phyloP scores from a whole-genome alignment of 2,797 vertebrate species.

The Pantherophis vulpinus region DNA sequence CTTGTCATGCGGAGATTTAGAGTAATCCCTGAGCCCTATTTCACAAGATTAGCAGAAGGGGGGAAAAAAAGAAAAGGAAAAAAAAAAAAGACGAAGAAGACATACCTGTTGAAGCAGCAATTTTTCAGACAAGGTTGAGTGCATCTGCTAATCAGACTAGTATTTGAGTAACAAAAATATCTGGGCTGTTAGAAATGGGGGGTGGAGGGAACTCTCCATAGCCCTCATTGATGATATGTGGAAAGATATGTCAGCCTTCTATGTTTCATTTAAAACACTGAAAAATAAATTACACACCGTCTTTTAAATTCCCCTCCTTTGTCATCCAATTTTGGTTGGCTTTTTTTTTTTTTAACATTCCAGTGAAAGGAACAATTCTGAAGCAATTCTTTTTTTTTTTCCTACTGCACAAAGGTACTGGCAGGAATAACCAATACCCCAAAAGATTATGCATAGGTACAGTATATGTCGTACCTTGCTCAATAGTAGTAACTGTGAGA shows the following conservation, averaged over 20 bases:
- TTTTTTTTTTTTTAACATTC: neutral
- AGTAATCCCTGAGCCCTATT: constrained; percentile 28
- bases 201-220: neutral
- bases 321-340: neutral
- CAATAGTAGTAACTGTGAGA: no score
- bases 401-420: neutral
- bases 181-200: neutral
- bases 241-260: constrained; percentile 1
- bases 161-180: neutral
- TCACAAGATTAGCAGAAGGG: constrained; percentile 23
- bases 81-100: neutral
- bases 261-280: neutral
- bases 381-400: neutral
- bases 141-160: constrained; percentile 8
- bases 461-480: no score
- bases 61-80: fast-evolving
- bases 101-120: constrained; percentile 21
- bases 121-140: constrained; percentile 14
- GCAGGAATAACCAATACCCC: neutral
- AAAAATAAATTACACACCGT: neutral
- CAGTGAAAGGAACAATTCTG: neutral
- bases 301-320: neutral
- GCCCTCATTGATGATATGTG: neutral
- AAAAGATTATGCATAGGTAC: neutral
- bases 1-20: constrained; percentile 37